Percentiles rank a stretch among this genome's conserved stretches.
These are phyloP conservation scores for Camponotus pennsylvanicus DNA, from an alignment of 1,140 invertebrate genomes.

Conservation along the genomic window DNA sequence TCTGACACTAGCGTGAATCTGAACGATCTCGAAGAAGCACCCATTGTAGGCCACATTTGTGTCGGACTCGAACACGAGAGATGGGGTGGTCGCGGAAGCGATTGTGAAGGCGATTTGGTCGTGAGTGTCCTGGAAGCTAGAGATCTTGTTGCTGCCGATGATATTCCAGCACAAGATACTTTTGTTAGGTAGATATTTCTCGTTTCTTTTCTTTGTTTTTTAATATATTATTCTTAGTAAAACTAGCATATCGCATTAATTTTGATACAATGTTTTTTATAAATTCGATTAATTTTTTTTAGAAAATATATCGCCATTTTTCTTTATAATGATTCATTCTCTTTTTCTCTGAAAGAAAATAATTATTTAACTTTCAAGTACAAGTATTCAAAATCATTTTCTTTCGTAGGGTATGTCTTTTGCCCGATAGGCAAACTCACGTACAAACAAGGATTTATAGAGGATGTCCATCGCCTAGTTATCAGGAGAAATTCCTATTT, in stretches of 20 bases:
- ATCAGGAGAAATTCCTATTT: constrained; percentile 92
- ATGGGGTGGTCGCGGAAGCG: constrained; percentile 84
- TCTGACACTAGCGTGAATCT: constrained; percentile 93
- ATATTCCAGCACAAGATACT: constrained; percentile 89
- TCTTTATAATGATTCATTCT: no score
- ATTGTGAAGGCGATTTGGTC: constrained; percentile 90
- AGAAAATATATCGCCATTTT: background rate
- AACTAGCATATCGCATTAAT: background rate
- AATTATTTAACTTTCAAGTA: background rate
- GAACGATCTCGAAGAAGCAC: constrained; percentile 89
- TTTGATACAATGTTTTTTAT: background rate
- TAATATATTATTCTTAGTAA: background rate
- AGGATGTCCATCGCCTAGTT: constrained; percentile 89
- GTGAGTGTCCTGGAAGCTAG: constrained; percentile 92
- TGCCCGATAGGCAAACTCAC: constrained; percentile 91
- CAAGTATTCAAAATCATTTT: background rate
- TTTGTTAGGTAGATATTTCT: constrained; percentile 87
- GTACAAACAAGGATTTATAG: constrained; percentile 92
- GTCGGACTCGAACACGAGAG: constrained; percentile 93
- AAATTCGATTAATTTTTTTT: background rate
- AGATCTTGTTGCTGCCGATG: constrained; percentile 89
- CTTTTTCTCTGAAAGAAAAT: background rate
- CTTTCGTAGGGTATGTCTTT: constrained; percentile 88
- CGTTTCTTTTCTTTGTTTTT: no score
- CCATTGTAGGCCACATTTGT: constrained; percentile 92